Base-by-base conservation (phyloP, 2,797 vertebrate genomes). In the Synanceia verrucosa region DNA sequence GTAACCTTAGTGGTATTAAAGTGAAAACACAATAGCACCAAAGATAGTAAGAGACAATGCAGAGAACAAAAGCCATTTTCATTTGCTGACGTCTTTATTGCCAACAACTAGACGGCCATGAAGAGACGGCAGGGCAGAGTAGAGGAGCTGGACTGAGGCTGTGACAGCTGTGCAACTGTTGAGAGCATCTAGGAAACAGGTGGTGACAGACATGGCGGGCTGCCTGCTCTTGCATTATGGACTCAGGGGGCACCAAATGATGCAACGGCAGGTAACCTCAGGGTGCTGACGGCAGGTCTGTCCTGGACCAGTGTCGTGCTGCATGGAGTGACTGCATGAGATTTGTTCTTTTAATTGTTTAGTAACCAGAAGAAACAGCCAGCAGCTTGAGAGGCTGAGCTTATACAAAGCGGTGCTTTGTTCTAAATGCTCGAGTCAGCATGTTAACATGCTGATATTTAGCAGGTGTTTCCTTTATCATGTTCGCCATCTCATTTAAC, bases 261-360 rank as follows among this genome's bases (percentile, higher is more conserved):
- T 78, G 79, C 77, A 85, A 88, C 4, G 24, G 19, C 50, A 68
- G 76, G 83, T 81, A 83, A 86, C 55, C 60, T 62, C 18, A 47
- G 57, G 51, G 21, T 73, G 52, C 41, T 36, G 71, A 41, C 64
- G 43, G 43, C 18, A 65, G 47, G 33, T 63, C 44, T 64, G 63
- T 64, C 47, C 46, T 46, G 24, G 48, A 9, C 23, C 39, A 16
- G 52, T n/a, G 50, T 51, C 78, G 28, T 16, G 48, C 71, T 46
- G 41, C 34, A 29, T 0, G 3, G 36, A 26, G 12, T 26, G 19
- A 23, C 2, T 18, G n/a, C n/a, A n/a, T n/a, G 9, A 2, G 9
- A 11, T 55, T 39, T 59, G 36, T 34, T 51, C 44, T 14, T 23
- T 18, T 46, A 33, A 19, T 13, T 43, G 39, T 43, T 43, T 9